Conservation (phyloP, 2,113 vertebrate species). For the Uria lomvia region DNA sequence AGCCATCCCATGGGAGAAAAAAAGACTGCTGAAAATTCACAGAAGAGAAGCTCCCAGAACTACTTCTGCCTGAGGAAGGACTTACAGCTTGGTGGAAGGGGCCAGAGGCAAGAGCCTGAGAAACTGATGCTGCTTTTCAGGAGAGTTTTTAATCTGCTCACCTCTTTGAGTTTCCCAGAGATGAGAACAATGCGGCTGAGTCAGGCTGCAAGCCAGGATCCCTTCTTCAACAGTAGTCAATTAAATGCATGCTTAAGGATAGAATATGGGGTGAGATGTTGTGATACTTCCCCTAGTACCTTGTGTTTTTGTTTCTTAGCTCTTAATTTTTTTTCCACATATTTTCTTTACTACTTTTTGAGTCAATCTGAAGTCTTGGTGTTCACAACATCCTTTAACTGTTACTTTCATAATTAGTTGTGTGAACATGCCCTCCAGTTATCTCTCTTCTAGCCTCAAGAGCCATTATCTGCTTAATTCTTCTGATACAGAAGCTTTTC, state of each 20-base stretch:
- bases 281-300: fast-evolving
- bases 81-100: not conserved
- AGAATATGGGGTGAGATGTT: not conserved
- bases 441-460: not conserved
- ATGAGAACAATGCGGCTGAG: not conserved
- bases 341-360: not conserved
- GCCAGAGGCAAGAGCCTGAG: not conserved
- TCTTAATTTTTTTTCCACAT: not conserved
- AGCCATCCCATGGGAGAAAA: conserved; percentile 28
- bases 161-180: not conserved
- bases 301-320: not conserved
- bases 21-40: conserved; percentile 12
- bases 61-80: conserved; percentile 1
- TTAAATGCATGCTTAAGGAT: not conserved
- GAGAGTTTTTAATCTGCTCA: not conserved
- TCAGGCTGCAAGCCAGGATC: not conserved
- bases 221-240: not conserved
- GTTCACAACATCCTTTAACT: not conserved
- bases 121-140: not conserved
- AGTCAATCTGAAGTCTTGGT: not conserved
- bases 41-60: not conserved
- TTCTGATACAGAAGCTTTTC: not conserved
- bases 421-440: not conserved
- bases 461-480: not conserved
- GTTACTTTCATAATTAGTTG: not conserved